phyloP scores from a whole-genome alignment of 2,797 vertebrate species.

The Myiotriccus ornatus region DNA sequence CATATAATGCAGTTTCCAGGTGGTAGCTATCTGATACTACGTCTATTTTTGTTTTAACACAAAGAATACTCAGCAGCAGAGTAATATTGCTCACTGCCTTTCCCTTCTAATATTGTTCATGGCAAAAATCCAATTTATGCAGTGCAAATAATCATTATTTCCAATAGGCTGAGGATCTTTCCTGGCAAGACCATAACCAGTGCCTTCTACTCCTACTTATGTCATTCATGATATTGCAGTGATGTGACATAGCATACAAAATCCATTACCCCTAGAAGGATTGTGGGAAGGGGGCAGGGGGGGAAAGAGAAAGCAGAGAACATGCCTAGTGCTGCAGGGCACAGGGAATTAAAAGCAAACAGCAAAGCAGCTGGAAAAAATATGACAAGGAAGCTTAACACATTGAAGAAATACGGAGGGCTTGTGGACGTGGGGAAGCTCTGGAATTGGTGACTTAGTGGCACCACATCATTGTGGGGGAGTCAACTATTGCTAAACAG shows the following conservation, averaged over 20 bases:
- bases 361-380: conserved; percentile 19
- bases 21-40: conserved; percentile 31
- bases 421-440: background rate
- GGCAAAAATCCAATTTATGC: conserved; percentile 56
- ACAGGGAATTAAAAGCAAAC: conserved; percentile 50
- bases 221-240: conserved; percentile 30
- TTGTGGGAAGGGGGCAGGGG: fast-evolving
- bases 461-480: background rate
- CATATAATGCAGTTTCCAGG: conserved; percentile 40
- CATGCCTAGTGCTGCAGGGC: background rate
- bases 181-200: conserved; percentile 40
- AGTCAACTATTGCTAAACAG: background rate
- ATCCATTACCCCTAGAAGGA: conserved; percentile 6
- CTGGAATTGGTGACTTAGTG: background rate
- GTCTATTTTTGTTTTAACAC: conserved; percentile 43
- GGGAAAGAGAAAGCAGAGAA: background rate
- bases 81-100: conserved; percentile 21
- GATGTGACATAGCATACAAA: conserved; percentile 54
- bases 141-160: conserved; percentile 63
- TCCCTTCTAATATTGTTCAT: conserved; percentile 59
- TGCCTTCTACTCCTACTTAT: conserved; percentile 48
- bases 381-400: background rate
- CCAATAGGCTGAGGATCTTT: conserved; percentile 35
- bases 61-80: conserved; percentile 30
- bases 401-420: background rate